These are phyloP conservation scores for Moxostoma hubbsi DNA, from an alignment of 2,797 vertebrate species.

Conservation along the genomic window DNA sequence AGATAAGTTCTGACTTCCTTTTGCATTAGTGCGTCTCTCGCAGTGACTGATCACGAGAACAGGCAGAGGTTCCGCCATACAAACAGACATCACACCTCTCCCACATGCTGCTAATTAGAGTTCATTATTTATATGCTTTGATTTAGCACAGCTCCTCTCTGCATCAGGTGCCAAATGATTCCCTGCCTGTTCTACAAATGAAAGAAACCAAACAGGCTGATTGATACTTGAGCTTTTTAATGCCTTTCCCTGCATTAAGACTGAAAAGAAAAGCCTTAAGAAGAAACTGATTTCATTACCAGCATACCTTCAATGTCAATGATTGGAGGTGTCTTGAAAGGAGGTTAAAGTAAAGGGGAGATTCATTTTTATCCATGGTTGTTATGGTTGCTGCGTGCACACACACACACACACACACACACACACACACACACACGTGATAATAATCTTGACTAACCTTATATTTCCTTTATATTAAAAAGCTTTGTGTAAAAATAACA, in stretches of 20 bases:
- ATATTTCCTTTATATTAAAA: constrained; percentile 1
- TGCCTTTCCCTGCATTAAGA: constrained; percentile 59
- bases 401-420: too few species aligned
- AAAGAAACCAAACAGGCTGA: constrained; percentile 77
- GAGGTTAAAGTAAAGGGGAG: constrained; percentile 12
- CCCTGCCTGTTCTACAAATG: constrained; percentile 75
- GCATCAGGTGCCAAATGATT: constrained; percentile 75
- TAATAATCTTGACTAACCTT: neutral
- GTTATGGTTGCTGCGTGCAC: neutral
- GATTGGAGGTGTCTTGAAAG: constrained; percentile 37
- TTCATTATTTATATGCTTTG: constrained; percentile 85
- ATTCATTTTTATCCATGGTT: constrained; percentile 24
- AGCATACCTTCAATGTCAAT: constrained; percentile 56
- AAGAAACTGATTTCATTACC: constrained; percentile 68
- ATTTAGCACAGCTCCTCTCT: constrained; percentile 73
- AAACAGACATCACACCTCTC: constrained; percentile 78
- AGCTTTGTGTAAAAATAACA: neutral
- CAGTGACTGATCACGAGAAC: constrained; percentile 70
- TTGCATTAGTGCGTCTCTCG: constrained; percentile 68
- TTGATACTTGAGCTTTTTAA: constrained; percentile 70
- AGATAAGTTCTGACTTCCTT: constrained; percentile 71
- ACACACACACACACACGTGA: too few species aligned
- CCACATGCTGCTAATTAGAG: constrained; percentile 80
- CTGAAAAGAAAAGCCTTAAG: constrained; percentile 74
- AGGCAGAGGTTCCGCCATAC: constrained; percentile 74